Conservation (phyloP, 2,888 invertebrate species). For the Neoscelio sp. region DNA sequence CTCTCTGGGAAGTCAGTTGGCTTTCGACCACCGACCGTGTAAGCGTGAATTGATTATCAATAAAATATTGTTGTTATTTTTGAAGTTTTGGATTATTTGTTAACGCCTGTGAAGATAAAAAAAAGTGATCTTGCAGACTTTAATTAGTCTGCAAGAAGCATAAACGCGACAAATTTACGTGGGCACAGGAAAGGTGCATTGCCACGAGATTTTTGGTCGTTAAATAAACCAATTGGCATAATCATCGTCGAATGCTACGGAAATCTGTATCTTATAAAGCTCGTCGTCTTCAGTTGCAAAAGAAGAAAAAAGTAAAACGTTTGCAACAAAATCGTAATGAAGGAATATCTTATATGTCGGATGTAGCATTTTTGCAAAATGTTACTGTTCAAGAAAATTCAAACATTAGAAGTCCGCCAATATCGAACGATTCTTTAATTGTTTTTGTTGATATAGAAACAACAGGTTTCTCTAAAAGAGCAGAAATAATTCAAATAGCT, state of each 20-base stretch:
- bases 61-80: no score
- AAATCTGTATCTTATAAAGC: background rate
- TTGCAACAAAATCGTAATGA: slow-evolving; percentile 18
- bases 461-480: slow-evolving; percentile 22
- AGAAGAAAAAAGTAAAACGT: slow-evolving; percentile 26
- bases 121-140: no score
- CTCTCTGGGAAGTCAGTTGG: no score
- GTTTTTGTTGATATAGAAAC: slow-evolving; percentile 45
- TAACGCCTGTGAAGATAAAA: no score
- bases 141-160: no score
- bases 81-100: no score
- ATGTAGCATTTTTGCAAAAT: slow-evolving; percentile 35
- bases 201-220: no score
- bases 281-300: slow-evolving; percentile 18
- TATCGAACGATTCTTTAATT: background rate
- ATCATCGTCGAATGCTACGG: background rate
- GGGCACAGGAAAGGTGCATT: no score
- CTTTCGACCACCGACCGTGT: no score
- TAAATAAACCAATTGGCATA: no score
- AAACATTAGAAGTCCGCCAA: background rate
- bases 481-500: slow-evolving; percentile 49
- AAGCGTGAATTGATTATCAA: no score
- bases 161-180: no score
- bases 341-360: slow-evolving; percentile 38
- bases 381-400: background rate